phyloP scores from a whole-genome alignment of 2,113 vertebrate species.

The Nesogale talazaci region DNA sequence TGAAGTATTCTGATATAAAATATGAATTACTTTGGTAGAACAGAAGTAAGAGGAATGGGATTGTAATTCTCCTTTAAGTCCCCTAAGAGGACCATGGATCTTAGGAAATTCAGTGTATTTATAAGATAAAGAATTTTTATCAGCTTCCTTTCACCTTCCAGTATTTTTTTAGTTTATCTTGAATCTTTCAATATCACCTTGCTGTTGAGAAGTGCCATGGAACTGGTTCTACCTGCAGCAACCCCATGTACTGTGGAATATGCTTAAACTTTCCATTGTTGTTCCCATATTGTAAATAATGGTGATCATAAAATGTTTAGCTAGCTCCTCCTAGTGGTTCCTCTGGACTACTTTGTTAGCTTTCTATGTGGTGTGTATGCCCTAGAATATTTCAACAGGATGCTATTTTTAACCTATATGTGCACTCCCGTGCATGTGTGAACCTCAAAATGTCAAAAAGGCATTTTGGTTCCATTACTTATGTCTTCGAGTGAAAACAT shows the following conservation, averaged over 20 bases:
- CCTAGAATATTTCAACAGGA: background rate
- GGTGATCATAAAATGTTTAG: background rate
- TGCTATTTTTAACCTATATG: background rate
- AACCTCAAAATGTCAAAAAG: background rate
- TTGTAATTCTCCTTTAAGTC: slow-evolving; percentile 1
- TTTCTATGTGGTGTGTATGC: background rate
- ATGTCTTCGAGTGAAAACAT: background rate
- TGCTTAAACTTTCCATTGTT: slow-evolving; percentile 11
- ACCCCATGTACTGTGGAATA: too few relatives aligned
- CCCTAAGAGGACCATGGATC: background rate
- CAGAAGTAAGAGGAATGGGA: background rate
- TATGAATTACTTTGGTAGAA: background rate
- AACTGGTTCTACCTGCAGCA: too few relatives aligned
- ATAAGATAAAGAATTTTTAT: background rate
- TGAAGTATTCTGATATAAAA: background rate
- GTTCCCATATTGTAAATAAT: background rate
- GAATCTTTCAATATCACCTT: background rate
- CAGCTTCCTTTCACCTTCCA: background rate
- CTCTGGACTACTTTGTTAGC: background rate
- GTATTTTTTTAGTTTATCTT: background rate
- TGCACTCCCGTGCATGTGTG: background rate
- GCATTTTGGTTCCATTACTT: background rate
- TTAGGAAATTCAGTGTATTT: slow-evolving; percentile 50
- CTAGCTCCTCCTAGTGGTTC: too few relatives aligned
- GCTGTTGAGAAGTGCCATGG: too few relatives aligned